A percentile compares a stretch with the other conserved stretches of the same genome.
phyloP scores from a whole-genome alignment of 2,797 vertebrate genomes.

The Carapus acus region DNA sequence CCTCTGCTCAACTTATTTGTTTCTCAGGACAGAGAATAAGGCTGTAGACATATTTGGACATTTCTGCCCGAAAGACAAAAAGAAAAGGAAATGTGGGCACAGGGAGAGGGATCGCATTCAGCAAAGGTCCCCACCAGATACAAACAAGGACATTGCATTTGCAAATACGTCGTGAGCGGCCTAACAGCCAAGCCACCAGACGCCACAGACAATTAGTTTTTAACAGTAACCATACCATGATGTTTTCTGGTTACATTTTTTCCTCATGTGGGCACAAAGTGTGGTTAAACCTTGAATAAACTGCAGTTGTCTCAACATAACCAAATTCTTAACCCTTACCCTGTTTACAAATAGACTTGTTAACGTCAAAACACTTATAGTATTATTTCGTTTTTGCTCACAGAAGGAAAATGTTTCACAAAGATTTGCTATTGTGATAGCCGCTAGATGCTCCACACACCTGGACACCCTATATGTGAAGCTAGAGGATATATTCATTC shows the following conservation, averaged over 20 bases:
- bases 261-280: constrained; percentile 21
- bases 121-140: no score
- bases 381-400: neutral
- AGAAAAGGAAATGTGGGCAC: no score
- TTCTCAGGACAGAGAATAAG: no score
- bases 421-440: neutral
- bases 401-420: neutral
- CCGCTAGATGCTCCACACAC: neutral
- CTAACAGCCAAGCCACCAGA: no score
- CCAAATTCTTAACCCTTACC: constrained; percentile 16
- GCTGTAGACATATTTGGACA: no score
- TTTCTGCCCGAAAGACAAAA: no score
- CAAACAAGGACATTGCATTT: no score
- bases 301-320: constrained; percentile 27
- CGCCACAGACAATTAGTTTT: constrained; percentile 30
- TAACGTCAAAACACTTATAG: constrained; percentile 1
- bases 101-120: no score
- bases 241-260: constrained; percentile 28
- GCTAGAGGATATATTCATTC: neutral
- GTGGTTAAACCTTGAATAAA: constrained; percentile 28
- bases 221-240: constrained; percentile 31
- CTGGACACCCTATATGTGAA: neutral
- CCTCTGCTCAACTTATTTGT: no score
- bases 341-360: constrained; percentile 2
- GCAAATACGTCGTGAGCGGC: no score